Base-by-base conservation (phyloP, 2,113 vertebrate genomes). In the Scophthalmus maximus region DNA sequence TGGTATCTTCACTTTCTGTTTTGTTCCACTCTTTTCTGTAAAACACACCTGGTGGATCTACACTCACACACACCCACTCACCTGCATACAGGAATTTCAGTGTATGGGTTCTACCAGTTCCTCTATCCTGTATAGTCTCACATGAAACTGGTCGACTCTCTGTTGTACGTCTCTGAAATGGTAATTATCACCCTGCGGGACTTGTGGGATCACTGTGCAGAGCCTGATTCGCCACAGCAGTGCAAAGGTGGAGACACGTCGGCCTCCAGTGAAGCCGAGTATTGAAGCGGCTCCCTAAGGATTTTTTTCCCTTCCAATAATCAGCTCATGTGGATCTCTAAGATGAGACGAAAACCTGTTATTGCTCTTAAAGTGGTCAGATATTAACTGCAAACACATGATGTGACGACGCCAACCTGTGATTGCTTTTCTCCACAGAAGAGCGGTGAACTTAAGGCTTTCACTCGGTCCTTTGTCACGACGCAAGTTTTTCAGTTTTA, bases 101-200 rank as follows among this genome's bases (percentile, higher is more conserved):
- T 47, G 11, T 46, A 78, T 65, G 25, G 49, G 73, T 70, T 66
- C 9, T 50, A 55, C 34, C 36, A 18, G 29, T 70, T 78, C n/a
- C 44, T 49, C 17, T 32, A n/a, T 32, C 15, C 32, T 47, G 6
- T 67, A 3, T 20, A 17, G 27, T 56, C 15, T 71, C 44, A 55
- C 34, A 22, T 36, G 50, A 49, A 68, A 51, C 51, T 73, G 68
- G 51, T 52, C 26, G 11, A 10, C n/a, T 50, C 69, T 52, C 42
- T 72, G 42, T 65, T 78, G 40, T 51, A 30, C 69, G 58, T 47
- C 68, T 81, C 46, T 83, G 65, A 64, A 38, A 71, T 69, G 66
- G 25, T 78, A 69, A 79, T 90, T 57, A 67, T 74, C 68, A 47
- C 67, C 62, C 78, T 67, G 62, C 17, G 55, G 59, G 49, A 68